These are phyloP conservation scores for Megamerina dolium DNA, from an alignment of 2,888 invertebrate species.

Conservation along the genomic window DNA sequence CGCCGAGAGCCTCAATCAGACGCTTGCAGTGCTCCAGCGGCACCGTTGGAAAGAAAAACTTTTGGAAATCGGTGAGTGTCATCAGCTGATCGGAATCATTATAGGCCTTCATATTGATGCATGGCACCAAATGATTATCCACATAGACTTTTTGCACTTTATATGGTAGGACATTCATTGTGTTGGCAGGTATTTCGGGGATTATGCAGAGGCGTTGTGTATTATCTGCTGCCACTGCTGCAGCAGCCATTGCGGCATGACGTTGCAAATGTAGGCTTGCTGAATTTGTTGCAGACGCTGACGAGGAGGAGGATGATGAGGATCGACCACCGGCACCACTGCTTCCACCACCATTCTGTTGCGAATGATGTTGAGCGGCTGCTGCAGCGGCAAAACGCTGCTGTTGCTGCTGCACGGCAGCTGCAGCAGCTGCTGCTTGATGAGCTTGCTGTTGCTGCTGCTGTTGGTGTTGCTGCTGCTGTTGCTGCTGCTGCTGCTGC, in stretches of 20 bases:
- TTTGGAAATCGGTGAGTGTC: conserved; percentile 74
- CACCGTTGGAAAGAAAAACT: conserved; percentile 73
- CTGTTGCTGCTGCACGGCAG: conserved; percentile 31
- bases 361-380: conserved; percentile 36
- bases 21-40: conserved; percentile 70
- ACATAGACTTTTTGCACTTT: conserved; percentile 76
- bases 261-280: conserved; percentile 53
- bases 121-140: conserved; percentile 74
- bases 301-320: conserved; percentile 19
- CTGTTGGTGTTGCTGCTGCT: conserved; percentile 32
- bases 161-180: conserved; percentile 67
- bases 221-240: conserved; percentile 28
- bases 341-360: conserved; percentile 30
- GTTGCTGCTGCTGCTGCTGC: conserved; percentile 32
- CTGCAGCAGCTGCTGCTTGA: conserved; percentile 29
- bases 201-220: conserved; percentile 56
- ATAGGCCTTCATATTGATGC: conserved; percentile 82
- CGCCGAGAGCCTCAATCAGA: conserved; percentile 71
- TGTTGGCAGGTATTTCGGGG: conserved; percentile 61
- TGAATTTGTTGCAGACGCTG: conserved; percentile 25
- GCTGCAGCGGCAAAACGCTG: conserved; percentile 23
- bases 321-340: too few species aligned
- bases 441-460: conserved; percentile 34
- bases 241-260: conserved; percentile 37
- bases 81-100: conserved; percentile 74